phyloP scores from a whole-genome alignment of 2,888 invertebrate species.

The Xestia ashworthii region DNA sequence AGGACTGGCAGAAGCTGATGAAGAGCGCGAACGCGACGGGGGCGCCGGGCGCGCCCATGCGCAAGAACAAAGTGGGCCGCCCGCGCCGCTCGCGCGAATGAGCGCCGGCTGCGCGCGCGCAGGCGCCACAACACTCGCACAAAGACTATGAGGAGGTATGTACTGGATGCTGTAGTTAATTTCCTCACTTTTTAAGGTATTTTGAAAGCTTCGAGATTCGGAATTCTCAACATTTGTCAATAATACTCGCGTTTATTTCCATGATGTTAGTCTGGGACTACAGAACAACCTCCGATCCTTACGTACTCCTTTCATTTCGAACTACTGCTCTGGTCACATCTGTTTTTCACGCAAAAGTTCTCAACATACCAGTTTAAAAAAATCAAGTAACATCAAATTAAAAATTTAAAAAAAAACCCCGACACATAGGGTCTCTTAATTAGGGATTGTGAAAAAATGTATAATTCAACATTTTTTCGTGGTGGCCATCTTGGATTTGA shows the following conservation, averaged over 20 bases:
- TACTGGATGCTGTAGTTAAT: conserved; percentile 2
- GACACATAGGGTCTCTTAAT: too few species aligned
- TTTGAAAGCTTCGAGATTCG: too few species aligned
- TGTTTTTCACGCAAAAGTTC: background rate
- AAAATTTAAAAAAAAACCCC: too few species aligned
- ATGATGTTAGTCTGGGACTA: background rate
- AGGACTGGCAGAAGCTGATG: conserved; percentile 98
- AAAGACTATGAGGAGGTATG: conserved; percentile 88
- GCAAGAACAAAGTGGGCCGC: conserved; percentile 97
- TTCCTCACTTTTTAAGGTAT: background rate
- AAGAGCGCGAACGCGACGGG: conserved; percentile 92
- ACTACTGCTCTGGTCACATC: background rate
- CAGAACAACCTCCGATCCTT: background rate
- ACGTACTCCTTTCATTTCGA: background rate
- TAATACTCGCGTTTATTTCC: background rate
- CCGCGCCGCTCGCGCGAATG: conserved; percentile 97
- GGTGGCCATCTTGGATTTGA: too few species aligned
- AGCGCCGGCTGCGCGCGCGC: conserved; percentile 85
- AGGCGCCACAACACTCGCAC: conserved; percentile 80
- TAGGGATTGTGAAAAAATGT: too few species aligned
- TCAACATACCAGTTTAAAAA: background rate
- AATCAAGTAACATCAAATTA: too few species aligned
- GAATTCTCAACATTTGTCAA: background rate
- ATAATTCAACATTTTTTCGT: too few species aligned
- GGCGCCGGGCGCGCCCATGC: conserved; percentile 92